Conservation (phyloP, 2,797 vertebrate genomes). For the Furcifer pardalis region DNA sequence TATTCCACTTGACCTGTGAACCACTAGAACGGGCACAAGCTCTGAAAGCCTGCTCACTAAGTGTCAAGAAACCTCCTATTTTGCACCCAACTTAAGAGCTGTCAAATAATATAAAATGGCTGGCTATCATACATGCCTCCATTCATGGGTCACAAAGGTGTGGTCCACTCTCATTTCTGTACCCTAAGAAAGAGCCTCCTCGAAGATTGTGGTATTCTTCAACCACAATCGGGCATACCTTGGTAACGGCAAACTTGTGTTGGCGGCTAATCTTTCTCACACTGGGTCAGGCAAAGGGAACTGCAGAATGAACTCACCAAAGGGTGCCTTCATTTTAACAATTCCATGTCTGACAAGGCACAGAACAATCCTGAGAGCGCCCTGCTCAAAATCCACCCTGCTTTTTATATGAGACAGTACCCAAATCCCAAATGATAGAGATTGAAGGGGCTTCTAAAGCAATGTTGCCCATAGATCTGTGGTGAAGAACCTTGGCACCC, state of each 20-base stretch:
- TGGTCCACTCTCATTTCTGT: not conserved
- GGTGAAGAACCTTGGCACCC: too few relatives aligned
- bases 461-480: too few relatives aligned
- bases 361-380: not conserved
- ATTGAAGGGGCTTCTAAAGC: not conserved
- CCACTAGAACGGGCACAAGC: not conserved
- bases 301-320: too few relatives aligned
- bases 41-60: not conserved
- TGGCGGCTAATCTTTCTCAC: too few relatives aligned
- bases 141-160: not conserved
- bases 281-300: too few relatives aligned
- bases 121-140: not conserved
- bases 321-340: too few relatives aligned
- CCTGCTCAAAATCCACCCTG: not conserved
- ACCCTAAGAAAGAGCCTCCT: not conserved
- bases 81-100: too few relatives aligned
- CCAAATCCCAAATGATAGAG: too few relatives aligned
- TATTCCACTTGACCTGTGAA: not conserved
- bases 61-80: not conserved
- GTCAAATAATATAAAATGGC: not conserved
- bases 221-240: too few relatives aligned
- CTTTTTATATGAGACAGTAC: not conserved
- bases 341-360: too few relatives aligned
- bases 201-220: too few relatives aligned
- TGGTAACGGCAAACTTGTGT: too few relatives aligned